Percentiles rank a stretch among this genome's conserved stretches.
Evolutionary conservation across 2,888 invertebrate genomes (phyloP).

Genomic region (Pyralis farinalis): DNA sequence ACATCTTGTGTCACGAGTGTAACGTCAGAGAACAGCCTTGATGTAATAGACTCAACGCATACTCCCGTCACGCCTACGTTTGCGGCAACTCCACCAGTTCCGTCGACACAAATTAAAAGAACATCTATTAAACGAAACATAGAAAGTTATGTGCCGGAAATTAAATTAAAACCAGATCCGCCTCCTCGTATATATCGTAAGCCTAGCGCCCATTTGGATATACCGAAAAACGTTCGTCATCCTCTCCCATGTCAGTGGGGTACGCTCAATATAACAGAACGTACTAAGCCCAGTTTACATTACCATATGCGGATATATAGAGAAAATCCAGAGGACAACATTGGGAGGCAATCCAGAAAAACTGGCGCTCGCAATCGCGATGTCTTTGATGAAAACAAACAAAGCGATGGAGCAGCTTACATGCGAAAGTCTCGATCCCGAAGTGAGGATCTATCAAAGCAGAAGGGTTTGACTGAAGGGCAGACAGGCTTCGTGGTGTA

Average conservation of each 20-base stretch:
- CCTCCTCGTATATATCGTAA: conserved; percentile 70
- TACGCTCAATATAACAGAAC: conserved; percentile 70
- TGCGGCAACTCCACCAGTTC: conserved; percentile 62
- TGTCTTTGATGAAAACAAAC: conserved; percentile 40
- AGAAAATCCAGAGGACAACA: conserved; percentile 46
- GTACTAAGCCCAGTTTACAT: conserved; percentile 70
- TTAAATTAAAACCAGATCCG: conserved; percentile 65
- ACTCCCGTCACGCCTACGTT: conserved; percentile 76
- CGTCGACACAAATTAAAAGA: conserved; percentile 70
- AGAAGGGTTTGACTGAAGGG: conserved; percentile 59
- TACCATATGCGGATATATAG: conserved; percentile 77
- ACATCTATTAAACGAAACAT: conserved; percentile 72
- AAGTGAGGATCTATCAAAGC: conserved; percentile 72
- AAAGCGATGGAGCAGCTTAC: conserved; percentile 28
- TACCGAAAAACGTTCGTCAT: conserved; percentile 71
- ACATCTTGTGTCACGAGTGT: conserved; percentile 83
- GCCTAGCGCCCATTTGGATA: conserved; percentile 68
- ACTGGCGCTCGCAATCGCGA: conserved; percentile 59
- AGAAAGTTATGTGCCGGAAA: conserved; percentile 64
- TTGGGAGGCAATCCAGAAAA: conserved; percentile 49
- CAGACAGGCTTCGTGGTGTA: conserved; percentile 82
- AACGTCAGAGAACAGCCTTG: conserved; percentile 79
- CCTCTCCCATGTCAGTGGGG: conserved; percentile 69
- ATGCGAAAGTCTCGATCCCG: conserved; percentile 62
- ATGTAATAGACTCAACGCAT: conserved; percentile 75